Percentiles rank a stretch among this genome's conserved stretches.
Conservation (phyloP, 2,888 invertebrate species). For the Cerastis leucographa region DNA sequence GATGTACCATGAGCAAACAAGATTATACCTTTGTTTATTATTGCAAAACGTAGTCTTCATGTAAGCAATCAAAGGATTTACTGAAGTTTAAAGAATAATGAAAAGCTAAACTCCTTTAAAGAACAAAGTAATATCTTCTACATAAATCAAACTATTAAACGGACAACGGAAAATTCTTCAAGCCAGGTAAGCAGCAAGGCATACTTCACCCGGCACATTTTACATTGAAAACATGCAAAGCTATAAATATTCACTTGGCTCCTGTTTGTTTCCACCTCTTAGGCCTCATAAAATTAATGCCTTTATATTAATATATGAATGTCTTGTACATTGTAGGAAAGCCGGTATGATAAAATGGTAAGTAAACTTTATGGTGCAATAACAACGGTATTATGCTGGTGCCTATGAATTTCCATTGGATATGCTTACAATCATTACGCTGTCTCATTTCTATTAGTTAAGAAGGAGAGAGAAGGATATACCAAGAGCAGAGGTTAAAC, state of each 20-base stretch:
- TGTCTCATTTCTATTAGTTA: slow-evolving; percentile 66
- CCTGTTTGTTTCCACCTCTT: slow-evolving; percentile 86
- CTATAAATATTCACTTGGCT: slow-evolving; percentile 88
- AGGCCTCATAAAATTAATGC: slow-evolving; percentile 89
- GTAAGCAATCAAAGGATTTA: background rate
- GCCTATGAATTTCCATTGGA: slow-evolving; percentile 79
- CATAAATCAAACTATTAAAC: slow-evolving; percentile 72
- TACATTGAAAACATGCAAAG: slow-evolving; percentile 81
- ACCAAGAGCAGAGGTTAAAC: slow-evolving; percentile 58
- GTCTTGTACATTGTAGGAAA: slow-evolving; percentile 77
- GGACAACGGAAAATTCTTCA: slow-evolving; percentile 70
- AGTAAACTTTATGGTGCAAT: slow-evolving; percentile 87
- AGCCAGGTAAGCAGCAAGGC: slow-evolving; percentile 63
- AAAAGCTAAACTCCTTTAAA: slow-evolving; percentile 38
- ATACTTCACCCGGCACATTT: slow-evolving; percentile 75
- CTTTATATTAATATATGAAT: slow-evolving; percentile 86
- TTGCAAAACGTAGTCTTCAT: background rate
- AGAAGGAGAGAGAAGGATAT: slow-evolving; percentile 55
- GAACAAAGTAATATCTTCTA: slow-evolving; percentile 62
- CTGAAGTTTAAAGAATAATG: background rate
- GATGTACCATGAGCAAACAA: background rate
- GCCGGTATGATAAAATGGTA: slow-evolving; percentile 85
- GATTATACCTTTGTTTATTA: background rate
- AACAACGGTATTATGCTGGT: slow-evolving; percentile 80
- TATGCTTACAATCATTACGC: slow-evolving; percentile 64